Percentiles rank a stretch among this genome's conserved stretches.
Evolutionary conservation across 2,888 invertebrate genomes (phyloP).

Genomic region (Dioctria linearis): DNA sequence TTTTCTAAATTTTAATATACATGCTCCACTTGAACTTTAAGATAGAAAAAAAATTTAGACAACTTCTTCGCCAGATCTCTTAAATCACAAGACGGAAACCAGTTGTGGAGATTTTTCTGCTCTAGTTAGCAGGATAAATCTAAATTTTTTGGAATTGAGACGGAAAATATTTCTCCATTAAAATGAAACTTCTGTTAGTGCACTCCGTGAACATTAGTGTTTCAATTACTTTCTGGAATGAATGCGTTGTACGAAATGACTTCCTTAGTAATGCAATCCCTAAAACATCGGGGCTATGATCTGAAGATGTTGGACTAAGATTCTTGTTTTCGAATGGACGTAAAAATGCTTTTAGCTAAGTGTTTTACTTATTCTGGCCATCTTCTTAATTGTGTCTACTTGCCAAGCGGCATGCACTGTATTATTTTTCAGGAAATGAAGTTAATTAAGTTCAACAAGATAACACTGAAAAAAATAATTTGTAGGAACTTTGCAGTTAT

Average conservation of each 20-base stretch:
- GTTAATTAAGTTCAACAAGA: conserved; percentile 24
- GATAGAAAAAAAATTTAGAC: conserved; percentile 34
- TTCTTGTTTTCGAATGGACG: conserved; percentile 27
- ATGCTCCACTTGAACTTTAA: background rate
- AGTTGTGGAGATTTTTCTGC: conserved; percentile 49
- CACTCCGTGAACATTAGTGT: conserved; percentile 43
- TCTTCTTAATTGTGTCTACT: conserved; percentile 39
- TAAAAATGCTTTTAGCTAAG: conserved; percentile 52
- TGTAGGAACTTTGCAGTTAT: too few relatives aligned
- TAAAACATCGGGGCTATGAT: conserved; percentile 12
- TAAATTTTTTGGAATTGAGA: conserved; percentile 50
- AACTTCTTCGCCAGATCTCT: conserved; percentile 35
- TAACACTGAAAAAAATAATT: too few relatives aligned
- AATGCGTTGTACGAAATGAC: conserved; percentile 46
- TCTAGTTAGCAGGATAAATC: conserved; percentile 53
- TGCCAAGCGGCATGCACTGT: conserved; percentile 21
- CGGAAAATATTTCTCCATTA: conserved; percentile 52
- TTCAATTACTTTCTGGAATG: conserved; percentile 50
- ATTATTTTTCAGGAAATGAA: conserved; percentile 44
- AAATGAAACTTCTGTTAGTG: conserved; percentile 53
- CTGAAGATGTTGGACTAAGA: conserved; percentile 11
- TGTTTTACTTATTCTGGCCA: conserved; percentile 46
- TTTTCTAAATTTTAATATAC: too few relatives aligned
- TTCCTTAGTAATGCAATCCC: conserved; percentile 44
- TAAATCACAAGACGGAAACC: conserved; percentile 47